phyloP scores from a whole-genome alignment of 2,888 invertebrate genomes.

The Pelosia muscerda region DNA sequence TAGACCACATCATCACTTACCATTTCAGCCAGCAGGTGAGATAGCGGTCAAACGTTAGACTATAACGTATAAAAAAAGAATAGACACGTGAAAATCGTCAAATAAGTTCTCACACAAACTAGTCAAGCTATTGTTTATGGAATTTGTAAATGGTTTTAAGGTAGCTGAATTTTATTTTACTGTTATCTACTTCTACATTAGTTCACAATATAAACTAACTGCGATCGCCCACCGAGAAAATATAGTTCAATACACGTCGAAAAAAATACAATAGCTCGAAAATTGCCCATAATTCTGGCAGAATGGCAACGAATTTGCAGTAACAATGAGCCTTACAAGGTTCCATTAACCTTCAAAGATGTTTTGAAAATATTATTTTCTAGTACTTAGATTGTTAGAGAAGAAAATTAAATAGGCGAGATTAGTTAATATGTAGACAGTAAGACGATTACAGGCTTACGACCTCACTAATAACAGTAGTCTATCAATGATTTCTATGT shows the following conservation, averaged over 20 bases:
- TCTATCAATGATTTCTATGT: neutral
- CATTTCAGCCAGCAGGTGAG: no score
- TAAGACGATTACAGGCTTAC: constrained; percentile 33
- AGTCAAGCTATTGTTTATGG: neutral
- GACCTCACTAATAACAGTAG: constrained; percentile 20
- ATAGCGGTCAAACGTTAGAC: no score
- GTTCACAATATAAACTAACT: constrained; percentile 6
- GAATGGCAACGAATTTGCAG: constrained; percentile 24
- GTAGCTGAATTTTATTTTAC: neutral
- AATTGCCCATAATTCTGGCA: constrained; percentile 26
- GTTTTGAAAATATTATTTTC: constrained; percentile 32
- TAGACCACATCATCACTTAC: no score
- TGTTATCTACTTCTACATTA: neutral
- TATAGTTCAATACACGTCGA: constrained; percentile 26
- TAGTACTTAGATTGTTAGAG: constrained; percentile 12
- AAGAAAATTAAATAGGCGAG: constrained; percentile 42
- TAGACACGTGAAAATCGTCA: no score
- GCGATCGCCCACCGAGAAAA: constrained; percentile 12
- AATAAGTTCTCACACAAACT: no score
- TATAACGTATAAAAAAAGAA: no score
- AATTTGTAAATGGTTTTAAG: neutral
- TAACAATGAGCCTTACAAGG: constrained; percentile 34
- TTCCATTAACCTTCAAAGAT: constrained; percentile 33
- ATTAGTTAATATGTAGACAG: constrained; percentile 30
- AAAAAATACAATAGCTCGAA: constrained; percentile 24